phyloP scores from a whole-genome alignment of 2,113 vertebrate species.

The Lasiurus cinereus region DNA sequence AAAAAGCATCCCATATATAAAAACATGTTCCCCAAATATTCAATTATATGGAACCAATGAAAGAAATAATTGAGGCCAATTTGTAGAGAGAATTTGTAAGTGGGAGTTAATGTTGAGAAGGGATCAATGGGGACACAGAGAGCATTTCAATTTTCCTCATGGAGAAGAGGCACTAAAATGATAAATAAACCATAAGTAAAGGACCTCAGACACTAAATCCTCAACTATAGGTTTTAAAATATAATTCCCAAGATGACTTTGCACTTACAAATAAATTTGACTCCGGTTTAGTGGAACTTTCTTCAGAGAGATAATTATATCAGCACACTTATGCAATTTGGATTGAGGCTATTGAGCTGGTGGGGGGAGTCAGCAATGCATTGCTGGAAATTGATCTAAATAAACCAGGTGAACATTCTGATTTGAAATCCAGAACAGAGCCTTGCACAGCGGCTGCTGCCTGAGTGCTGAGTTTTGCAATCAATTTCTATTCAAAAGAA shows the following conservation, averaged over 20 bases:
- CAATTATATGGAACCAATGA: background rate
- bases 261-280: background rate
- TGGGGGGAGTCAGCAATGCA: background rate
- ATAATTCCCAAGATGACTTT: background rate
- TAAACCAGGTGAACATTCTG: background rate
- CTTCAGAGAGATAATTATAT: constrained; percentile 18
- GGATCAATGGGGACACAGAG: background rate
- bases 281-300: constrained; percentile 12
- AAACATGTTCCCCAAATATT: background rate
- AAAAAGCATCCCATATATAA: background rate
- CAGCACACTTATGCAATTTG: background rate
- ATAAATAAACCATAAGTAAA: background rate
- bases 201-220: background rate
- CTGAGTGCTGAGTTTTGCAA: background rate
- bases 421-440: no score
- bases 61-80: background rate
- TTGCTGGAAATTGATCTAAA: constrained; percentile 31
- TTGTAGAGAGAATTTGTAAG: background rate
- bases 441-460: background rate
- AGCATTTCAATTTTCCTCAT: background rate
- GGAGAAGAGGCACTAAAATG: background rate
- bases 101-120: background rate
- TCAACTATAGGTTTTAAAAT: background rate
- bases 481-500: constrained; percentile 50
- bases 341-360: background rate